Conservation (phyloP, 1,140 invertebrate genomes). For the Physella acuta region DNA sequence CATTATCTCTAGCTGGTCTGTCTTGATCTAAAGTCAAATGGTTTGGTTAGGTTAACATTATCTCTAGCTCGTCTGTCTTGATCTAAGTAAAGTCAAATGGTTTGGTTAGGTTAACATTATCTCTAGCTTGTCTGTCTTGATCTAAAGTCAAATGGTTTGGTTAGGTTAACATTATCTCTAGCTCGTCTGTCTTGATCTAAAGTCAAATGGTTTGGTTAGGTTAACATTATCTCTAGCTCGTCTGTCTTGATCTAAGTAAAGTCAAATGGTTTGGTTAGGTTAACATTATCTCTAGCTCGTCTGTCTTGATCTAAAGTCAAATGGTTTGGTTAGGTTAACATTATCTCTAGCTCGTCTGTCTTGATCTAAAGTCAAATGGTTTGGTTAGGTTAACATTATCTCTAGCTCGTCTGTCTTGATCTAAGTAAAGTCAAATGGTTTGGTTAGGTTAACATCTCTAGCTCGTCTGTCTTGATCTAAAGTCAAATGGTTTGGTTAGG, state of each 20-base stretch:
- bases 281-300: conserved; percentile 34
- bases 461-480: conserved; percentile 36
- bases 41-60: conserved; percentile 39
- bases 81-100: conserved; percentile 32
- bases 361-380: conserved; percentile 34
- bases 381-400: conserved; percentile 38
- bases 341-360: conserved; percentile 34
- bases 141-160: conserved; percentile 29
- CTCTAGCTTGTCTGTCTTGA: conserved; percentile 36
- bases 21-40: conserved; percentile 35
- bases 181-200: conserved; percentile 36
- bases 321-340: too few species aligned
- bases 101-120: conserved; percentile 38
- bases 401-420: conserved; percentile 35
- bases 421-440: conserved; percentile 29
- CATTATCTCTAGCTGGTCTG: conserved; percentile 33
- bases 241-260: conserved; percentile 39
- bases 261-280: too few species aligned
- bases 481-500: too few species aligned
- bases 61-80: conserved; percentile 34
- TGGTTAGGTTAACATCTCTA: too few species aligned
- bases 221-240: conserved; percentile 34
- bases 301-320: conserved; percentile 35
- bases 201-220: too few species aligned
- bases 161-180: conserved; percentile 39